A percentile compares a stretch with the other conserved stretches of the same genome.
These are phyloP conservation scores for Ophion ellenae DNA, from an alignment of 2,888 invertebrate genomes.

Conservation along the genomic window DNA sequence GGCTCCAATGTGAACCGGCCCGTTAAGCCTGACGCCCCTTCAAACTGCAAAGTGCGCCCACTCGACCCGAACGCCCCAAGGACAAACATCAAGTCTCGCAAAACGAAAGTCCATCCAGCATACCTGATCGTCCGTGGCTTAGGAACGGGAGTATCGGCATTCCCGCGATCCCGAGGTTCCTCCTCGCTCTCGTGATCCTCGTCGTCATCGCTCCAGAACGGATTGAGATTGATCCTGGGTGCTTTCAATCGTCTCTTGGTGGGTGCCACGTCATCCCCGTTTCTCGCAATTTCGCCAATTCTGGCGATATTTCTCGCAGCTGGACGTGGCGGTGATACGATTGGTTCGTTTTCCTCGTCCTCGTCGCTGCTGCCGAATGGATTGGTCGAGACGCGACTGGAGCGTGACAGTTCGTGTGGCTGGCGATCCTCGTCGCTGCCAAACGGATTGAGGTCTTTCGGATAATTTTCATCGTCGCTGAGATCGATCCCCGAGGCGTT, in stretches of 20 bases:
- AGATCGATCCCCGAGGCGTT: constrained; percentile 68
- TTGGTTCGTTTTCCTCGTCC: constrained; percentile 49
- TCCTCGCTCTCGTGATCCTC: constrained; percentile 80
- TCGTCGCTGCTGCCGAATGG: constrained; percentile 87
- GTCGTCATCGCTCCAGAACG: constrained; percentile 90
- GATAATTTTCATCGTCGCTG: constrained; percentile 85
- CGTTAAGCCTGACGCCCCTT: no score
- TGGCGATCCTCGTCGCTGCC: constrained; percentile 87
- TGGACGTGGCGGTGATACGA: constrained; percentile 81
- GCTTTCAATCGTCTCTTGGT: constrained; percentile 83
- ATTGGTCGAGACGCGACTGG: constrained; percentile 84
- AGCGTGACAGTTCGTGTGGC: constrained; percentile 33
- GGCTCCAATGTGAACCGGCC: no score
- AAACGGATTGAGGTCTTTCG: constrained; percentile 93
- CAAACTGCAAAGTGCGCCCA: no score
- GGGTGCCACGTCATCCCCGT: constrained; percentile 58
- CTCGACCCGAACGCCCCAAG: no score
- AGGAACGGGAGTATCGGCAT: constrained; percentile 82
- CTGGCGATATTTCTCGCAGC: constrained; percentile 72
- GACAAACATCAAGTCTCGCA: neutral
- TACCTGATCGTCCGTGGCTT: constrained; percentile 84
- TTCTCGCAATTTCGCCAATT: constrained; percentile 63
- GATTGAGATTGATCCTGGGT: constrained; percentile 87
- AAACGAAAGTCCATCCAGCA: constrained; percentile 51
- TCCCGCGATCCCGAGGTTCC: constrained; percentile 21